These are phyloP conservation scores for Nomada ruficornis DNA, from an alignment of 2,888 invertebrate species.

Conservation along the genomic window DNA sequence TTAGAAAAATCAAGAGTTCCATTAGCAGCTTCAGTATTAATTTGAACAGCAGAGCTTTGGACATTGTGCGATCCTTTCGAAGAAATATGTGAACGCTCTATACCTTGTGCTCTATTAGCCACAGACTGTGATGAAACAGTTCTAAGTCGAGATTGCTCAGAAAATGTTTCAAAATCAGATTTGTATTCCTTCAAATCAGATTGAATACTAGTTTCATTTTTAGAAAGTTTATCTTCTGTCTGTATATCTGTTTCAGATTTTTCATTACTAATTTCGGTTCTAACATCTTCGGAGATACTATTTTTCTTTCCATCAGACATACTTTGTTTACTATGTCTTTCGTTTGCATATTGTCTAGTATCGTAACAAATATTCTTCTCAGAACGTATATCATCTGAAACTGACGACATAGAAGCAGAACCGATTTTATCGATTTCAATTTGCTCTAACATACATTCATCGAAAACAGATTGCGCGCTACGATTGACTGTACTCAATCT, in stretches of 20 bases:
- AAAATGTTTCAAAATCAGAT: constrained; percentile 32
- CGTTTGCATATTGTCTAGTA: constrained; percentile 6
- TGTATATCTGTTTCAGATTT: constrained; percentile 52
- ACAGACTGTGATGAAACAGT: constrained; percentile 30
- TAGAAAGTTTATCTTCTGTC: constrained; percentile 41
- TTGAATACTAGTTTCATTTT: constrained; percentile 29
- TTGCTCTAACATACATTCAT: constrained; percentile 59
- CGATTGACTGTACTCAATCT: constrained; percentile 51
- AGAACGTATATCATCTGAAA: constrained; percentile 42
- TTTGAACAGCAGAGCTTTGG: constrained; percentile 27
- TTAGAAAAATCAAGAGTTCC: constrained; percentile 67
- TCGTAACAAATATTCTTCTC: constrained; percentile 48
- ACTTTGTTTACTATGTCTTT: constrained; percentile 22
- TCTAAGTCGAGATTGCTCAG: constrained; percentile 37
- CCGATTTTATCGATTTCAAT: constrained; percentile 50
- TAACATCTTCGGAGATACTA: constrained; percentile 63
- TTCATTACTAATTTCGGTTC: constrained; percentile 61
- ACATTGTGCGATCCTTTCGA: constrained; percentile 20
- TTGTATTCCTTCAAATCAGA: constrained; percentile 45
- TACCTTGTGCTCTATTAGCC: constrained; percentile 14
- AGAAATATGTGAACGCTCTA: constrained; percentile 28
- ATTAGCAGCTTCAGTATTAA: constrained; percentile 35
- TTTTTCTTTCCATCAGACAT: constrained; percentile 1
- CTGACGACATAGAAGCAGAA: constrained; percentile 38
- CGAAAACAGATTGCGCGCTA: constrained; percentile 69